Evolutionary conservation across 1,140 invertebrate genomes (phyloP).

Genomic region (Tetramorium alpestre): DNA sequence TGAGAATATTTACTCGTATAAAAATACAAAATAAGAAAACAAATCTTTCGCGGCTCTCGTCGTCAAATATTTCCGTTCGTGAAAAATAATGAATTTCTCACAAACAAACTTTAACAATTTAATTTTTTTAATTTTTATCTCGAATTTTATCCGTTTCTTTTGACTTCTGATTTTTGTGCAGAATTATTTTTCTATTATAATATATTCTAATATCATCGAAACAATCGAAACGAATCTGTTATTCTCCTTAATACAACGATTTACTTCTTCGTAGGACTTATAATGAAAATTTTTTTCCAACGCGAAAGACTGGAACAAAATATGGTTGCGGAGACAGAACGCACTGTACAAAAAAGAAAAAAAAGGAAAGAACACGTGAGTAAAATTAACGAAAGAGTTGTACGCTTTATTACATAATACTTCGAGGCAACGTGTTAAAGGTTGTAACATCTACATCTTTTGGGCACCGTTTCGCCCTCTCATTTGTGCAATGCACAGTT

Average conservation of each 20-base stretch:
- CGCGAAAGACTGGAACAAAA: neutral
- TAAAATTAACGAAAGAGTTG: conserved; percentile 45
- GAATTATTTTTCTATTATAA: neutral
- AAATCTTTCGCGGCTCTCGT: neutral
- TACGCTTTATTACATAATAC: conserved; percentile 58
- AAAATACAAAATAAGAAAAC: conserved; percentile 38
- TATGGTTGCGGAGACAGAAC: neutral
- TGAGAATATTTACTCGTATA: neutral
- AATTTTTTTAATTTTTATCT: neutral
- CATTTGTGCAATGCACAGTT: conserved; percentile 9
- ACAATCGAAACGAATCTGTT: neutral
- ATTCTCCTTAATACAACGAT: neutral
- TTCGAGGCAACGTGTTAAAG: conserved; percentile 46
- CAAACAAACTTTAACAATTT: neutral
- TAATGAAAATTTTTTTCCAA: neutral
- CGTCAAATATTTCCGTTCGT: neutral
- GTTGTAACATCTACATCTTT: conserved; percentile 9
- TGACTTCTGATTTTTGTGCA: neutral
- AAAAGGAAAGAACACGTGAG: conserved; percentile 25
- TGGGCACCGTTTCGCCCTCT: neutral
- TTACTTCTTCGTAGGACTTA: neutral
- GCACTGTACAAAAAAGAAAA: neutral
- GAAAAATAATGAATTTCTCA: neutral
- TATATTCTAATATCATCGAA: neutral
- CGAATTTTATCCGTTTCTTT: neutral